Conservation (phyloP, 2,113 vertebrate genomes). For the Lepidothrix coronata region DNA sequence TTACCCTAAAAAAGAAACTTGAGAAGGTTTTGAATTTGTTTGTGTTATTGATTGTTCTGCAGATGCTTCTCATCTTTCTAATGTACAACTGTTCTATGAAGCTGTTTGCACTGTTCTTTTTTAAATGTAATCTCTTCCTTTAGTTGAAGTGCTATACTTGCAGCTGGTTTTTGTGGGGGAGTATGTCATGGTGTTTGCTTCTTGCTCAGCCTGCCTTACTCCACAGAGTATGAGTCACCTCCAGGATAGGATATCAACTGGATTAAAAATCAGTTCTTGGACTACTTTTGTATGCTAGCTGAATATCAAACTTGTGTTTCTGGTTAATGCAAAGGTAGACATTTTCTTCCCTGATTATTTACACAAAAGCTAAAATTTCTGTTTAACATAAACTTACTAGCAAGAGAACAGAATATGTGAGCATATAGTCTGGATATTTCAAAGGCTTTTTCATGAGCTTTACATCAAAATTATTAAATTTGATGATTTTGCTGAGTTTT, state of each 20-base stretch:
- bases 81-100: neutral
- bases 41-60: neutral
- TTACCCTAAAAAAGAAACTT: neutral
- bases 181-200: neutral
- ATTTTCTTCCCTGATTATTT: constrained; percentile 7
- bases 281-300: neutral
- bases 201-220: neutral
- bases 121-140: neutral
- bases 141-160: neutral
- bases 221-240: neutral
- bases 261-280: neutral
- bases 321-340: neutral
- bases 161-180: neutral
- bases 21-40: neutral
- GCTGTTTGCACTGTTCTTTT: neutral
- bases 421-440: neutral
- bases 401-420: neutral
- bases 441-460: neutral
- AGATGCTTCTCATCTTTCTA: neutral
- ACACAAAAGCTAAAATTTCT: neutral
- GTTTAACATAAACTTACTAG: neutral
- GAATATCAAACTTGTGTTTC: neutral
- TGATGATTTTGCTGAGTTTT: neutral
- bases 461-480: neutral
- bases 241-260: neutral